Base-by-base conservation (phyloP, 2,113 vertebrate species). In the Tenrec ecaudatus region DNA sequence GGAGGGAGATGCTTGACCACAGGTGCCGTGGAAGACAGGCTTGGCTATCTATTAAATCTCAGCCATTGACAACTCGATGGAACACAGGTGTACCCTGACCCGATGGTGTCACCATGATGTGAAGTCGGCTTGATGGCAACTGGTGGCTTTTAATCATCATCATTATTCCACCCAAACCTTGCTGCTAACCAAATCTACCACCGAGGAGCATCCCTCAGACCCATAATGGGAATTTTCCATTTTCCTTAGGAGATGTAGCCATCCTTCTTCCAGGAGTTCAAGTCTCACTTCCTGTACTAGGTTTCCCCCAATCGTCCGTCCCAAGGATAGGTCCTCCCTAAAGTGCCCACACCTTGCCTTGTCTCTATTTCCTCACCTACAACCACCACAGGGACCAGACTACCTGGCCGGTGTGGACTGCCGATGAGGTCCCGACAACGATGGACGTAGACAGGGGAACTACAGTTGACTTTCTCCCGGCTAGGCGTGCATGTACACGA, bases 381-480 rank as follows among this genome's bases (percentile, higher is more conserved):
- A 2, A 64, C 0, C 22, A 11, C 57, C 57, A 14, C 53, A 17
- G 69, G 76, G 58, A 80, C 20, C 11, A 19, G 64, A 23, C 27
- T 9, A 19, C 25, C 57, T 29, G 6, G 16, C 11, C 0, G 0
- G 3, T 38, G 9, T 19, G 20, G 19, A 8, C 22, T 71, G 57
- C 0, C 31, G 4, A 20, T 58, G 62, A 7, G 83, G 36, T 4
- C 64, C 38, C 75, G 83, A 73, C 81, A n/a, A 2, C 29, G 69
- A 16, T n/a, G n/a, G 66, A 79, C 15, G 20, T 43, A 57, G 89
- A 73, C 83, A 88, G 88, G 53, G 77, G 66, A 90, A 86, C 19
- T 14, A 11, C 53, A 43, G 14, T 64, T 58, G 53, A 62, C 77
- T 90, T 88, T 80, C 29, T 40, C 38, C 53, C 19, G 57, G 81